Percentiles rank a stretch among this genome's conserved stretches.
Evolutionary conservation across 2,888 invertebrate species (phyloP).

Genomic region (Stenchaetothrips biformis): DNA sequence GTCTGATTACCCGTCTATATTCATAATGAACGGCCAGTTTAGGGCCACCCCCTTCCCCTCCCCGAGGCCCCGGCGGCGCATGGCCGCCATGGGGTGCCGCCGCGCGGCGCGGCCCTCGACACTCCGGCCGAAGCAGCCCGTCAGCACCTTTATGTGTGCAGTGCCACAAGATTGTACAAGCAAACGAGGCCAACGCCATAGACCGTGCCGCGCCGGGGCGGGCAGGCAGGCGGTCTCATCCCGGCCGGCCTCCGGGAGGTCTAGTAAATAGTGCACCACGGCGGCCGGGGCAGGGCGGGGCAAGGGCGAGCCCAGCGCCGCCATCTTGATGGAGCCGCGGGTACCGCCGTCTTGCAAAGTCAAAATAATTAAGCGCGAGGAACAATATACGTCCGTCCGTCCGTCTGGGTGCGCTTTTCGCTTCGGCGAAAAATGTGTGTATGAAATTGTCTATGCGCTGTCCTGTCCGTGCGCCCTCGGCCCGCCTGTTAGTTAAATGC

Average conservation of each 20-base stretch:
- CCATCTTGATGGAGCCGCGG: not conserved
- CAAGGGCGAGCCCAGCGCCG: not conserved
- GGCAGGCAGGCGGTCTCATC: not conserved
- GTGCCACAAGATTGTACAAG: constrained; percentile 15
- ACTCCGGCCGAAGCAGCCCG: not conserved
- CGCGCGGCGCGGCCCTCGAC: not conserved
- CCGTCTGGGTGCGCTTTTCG: too few species aligned
- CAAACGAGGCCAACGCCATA: not conserved
- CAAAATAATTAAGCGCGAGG: too few species aligned
- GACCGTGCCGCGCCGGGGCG: not conserved
- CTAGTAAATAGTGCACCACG: not conserved
- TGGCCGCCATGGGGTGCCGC: not conserved
- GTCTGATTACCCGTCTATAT: constrained; percentile 18
- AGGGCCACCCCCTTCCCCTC: not conserved
- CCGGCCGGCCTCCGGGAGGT: not conserved
- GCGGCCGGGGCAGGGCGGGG: not conserved
- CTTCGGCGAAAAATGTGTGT: too few species aligned
- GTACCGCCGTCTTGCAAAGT: too few species aligned
- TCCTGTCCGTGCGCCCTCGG: too few species aligned
- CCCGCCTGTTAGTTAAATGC: too few species aligned
- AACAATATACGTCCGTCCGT: too few species aligned
- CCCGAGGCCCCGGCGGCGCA: not conserved
- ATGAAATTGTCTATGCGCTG: too few species aligned
- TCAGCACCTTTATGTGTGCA: constrained; percentile 18
- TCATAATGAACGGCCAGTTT: not conserved